Conservation (phyloP, 2,888 invertebrate genomes). For the Spodoptera littoralis region DNA sequence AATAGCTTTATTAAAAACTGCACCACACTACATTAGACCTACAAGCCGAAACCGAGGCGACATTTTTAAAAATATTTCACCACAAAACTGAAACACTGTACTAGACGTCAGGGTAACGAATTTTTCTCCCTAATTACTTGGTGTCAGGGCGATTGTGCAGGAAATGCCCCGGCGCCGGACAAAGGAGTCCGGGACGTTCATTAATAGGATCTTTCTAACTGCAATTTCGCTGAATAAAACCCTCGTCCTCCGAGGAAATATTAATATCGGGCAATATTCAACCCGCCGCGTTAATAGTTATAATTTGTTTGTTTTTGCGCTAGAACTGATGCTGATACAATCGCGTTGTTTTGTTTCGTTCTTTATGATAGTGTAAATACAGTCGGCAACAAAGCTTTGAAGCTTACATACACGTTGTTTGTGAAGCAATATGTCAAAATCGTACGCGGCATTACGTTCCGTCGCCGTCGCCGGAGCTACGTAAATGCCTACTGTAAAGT, state of each 20-base stretch:
- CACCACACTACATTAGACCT: constrained; percentile 33
- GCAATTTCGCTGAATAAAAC: constrained; percentile 87
- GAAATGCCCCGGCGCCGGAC: constrained; percentile 83
- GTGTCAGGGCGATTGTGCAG: constrained; percentile 87
- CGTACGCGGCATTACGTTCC: constrained; percentile 52
- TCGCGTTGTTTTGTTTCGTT: constrained; percentile 48
- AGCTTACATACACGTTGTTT: constrained; percentile 45
- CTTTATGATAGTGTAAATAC: constrained; percentile 43
- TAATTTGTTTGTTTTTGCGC: constrained; percentile 79
- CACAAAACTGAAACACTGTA: constrained; percentile 76
- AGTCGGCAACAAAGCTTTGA: constrained; percentile 50
- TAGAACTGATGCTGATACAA: constrained; percentile 47
- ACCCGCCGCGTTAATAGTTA: constrained; percentile 78
- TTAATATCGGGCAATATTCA: constrained; percentile 84
- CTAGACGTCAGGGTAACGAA: constrained; percentile 81
- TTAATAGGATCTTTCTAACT: constrained; percentile 88
- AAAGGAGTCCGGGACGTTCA: constrained; percentile 85
- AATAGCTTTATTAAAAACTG: constrained; percentile 29
- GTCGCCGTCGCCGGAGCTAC: constrained; percentile 56
- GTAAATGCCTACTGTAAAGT: constrained; percentile 54
- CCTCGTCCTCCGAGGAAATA: constrained; percentile 78
- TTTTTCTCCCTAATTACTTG: constrained; percentile 88
- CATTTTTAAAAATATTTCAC: constrained; percentile 62
- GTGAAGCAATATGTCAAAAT: constrained; percentile 57
- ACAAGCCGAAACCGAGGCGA: constrained; percentile 32